Base-by-base conservation (phyloP, 2,113 vertebrate genomes). In the Hemichromis elongatus region DNA sequence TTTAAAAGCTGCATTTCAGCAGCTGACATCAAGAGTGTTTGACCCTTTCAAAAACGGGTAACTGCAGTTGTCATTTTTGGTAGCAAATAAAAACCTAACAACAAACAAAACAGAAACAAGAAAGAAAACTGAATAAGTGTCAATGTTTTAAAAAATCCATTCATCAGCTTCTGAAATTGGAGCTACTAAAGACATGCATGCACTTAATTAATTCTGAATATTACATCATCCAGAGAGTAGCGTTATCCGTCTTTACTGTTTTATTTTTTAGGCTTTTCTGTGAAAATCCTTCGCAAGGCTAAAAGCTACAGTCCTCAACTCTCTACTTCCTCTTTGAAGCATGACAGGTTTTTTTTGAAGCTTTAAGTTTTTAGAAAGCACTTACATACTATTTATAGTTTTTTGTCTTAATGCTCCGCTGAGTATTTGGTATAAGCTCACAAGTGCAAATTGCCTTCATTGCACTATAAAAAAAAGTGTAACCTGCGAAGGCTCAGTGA, bases 21-120 rank as follows among this genome's bases (percentile, higher is more conserved):
- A 0, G 68, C 24, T 19, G 42, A 19, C 42, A 30, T 75, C 45
- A 52, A n/a, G n/a, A 8, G 18, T 4, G 10, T 50, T 75, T 75
- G 70, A 52, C 26, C 45, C 18, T 33, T 75, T 75, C 45, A 52
- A 75, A 50, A 33, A 52, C 5, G 4, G 18, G 26, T n/a, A 33
- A 52, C 45, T 52, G 16, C 26, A 75, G 21, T 12, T 50, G 70
- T 75, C 45, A 75, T 52, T 75, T 75, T 75, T 33, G 52, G 26
- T 75, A 52, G 52, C 70, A 75, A 75, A 52, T 75, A 52, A 50
- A 75, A 52, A 75, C 11, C 68, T 5, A 75, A 75, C 70, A 52
- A 75, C 18, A 75, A 75, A 75, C 10, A 75, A 75, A 75, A 52
- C 5, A n/a, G 26, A 75, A 75, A 52, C 28, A 52, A 52, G 6